phyloP scores from a whole-genome alignment of 2,113 vertebrate genomes.

The Connochaetes taurinus region DNA sequence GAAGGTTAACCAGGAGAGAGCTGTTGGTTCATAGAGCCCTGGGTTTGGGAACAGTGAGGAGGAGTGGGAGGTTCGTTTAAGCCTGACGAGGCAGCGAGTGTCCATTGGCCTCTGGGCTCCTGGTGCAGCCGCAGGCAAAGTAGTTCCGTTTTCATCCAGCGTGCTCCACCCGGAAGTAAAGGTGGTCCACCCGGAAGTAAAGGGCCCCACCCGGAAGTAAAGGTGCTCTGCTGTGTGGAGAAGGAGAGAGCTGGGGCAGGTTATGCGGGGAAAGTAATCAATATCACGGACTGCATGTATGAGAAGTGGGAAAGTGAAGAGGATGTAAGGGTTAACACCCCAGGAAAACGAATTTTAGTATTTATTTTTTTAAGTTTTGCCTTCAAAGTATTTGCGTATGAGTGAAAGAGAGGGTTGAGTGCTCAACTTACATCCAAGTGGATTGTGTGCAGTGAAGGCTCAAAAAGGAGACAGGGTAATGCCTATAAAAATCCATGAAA shows the following conservation, averaged over 20 bases:
- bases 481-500: background rate
- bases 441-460: background rate
- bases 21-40: background rate
- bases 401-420: background rate
- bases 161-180: background rate
- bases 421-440: background rate
- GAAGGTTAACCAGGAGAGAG: background rate
- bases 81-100: fast-evolving
- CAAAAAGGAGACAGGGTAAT: background rate
- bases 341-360: background rate
- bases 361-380: background rate
- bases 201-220: background rate
- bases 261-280: background rate
- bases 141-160: fast-evolving
- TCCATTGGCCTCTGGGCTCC: background rate
- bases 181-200: background rate
- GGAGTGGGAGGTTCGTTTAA: no score
- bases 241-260: background rate
- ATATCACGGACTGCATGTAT: fast-evolving
- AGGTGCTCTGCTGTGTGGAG: background rate
- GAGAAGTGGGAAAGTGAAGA: background rate
- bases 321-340: fast-evolving
- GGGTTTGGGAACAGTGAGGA: background rate
- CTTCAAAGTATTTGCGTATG: background rate
- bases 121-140: background rate